These are phyloP conservation scores for Tragopan temminckii DNA, from an alignment of 2,797 vertebrate species.

Conservation along the genomic window DNA sequence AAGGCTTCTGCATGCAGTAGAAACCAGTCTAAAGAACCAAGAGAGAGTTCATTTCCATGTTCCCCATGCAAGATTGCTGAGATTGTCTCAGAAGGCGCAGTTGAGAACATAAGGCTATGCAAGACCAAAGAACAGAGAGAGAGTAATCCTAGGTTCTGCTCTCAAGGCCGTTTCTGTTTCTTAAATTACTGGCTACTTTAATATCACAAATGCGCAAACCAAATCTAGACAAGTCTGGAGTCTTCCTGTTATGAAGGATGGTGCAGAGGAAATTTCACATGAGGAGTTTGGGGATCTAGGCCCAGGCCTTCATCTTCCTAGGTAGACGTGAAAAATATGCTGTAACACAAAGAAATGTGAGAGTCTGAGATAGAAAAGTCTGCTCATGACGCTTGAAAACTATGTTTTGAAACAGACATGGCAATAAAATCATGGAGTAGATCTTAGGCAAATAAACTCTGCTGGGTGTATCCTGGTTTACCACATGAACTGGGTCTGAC, in stretches of 20 bases:
- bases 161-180: not conserved
- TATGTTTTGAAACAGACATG: not conserved
- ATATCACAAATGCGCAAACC: not conserved
- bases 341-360: not conserved
- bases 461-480: not conserved
- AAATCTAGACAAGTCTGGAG: not conserved
- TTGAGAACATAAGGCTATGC: not conserved
- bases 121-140: not conserved
- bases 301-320: too few relatives aligned
- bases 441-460: not conserved
- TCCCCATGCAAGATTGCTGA: not conserved
- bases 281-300: not conserved
- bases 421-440: not conserved
- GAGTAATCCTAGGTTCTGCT: not conserved
- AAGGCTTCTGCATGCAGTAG: not conserved
- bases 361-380: not conserved
- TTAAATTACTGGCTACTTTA: not conserved
- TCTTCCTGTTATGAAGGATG: not conserved
- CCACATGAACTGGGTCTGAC: rapidly evolving
- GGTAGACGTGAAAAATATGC: not conserved
- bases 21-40: not conserved
- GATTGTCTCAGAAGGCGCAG: not conserved
- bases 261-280: not conserved
- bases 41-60: not conserved
- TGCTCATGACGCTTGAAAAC: not conserved